Conservation (phyloP, 1,140 invertebrate species). For the Eurosta solidaginis region DNA sequence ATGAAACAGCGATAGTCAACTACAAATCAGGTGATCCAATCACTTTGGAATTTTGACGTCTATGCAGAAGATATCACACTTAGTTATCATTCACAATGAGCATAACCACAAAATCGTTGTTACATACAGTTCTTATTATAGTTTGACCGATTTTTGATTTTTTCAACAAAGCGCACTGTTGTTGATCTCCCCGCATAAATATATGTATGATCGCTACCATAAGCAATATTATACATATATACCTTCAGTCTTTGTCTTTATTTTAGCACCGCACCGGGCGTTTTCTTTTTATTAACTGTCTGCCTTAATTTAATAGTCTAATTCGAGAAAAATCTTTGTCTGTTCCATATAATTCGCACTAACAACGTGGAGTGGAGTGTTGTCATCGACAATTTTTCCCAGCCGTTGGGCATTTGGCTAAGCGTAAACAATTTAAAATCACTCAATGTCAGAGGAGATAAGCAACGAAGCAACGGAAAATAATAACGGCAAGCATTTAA, state of each 20-base stretch:
- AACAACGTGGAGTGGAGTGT: neutral
- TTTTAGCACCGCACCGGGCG: neutral
- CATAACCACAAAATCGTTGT: no score
- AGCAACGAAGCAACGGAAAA: neutral
- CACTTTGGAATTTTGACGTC: no score
- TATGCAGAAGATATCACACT: no score
- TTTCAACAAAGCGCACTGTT: no score
- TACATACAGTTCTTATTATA: no score
- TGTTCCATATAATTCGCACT: neutral
- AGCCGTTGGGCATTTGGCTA: neutral
- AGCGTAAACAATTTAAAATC: constrained; percentile 15
- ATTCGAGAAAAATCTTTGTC: neutral
- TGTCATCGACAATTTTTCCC: neutral
- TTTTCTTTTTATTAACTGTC: neutral
- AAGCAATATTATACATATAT: neutral
- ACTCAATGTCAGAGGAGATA: neutral
- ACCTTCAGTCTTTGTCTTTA: neutral
- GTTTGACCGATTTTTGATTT: no score
- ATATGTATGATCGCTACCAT: neutral
- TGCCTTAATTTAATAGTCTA: neutral
- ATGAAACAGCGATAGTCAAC: no score
- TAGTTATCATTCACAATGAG: no score
- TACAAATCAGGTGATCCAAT: no score
- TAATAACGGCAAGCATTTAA: constrained; percentile 12
- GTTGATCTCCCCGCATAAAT: no score